Percentiles rank a stretch among this genome's conserved stretches.
Conservation (phyloP, 2,113 vertebrate species). For the Hemichromis elongatus region DNA sequence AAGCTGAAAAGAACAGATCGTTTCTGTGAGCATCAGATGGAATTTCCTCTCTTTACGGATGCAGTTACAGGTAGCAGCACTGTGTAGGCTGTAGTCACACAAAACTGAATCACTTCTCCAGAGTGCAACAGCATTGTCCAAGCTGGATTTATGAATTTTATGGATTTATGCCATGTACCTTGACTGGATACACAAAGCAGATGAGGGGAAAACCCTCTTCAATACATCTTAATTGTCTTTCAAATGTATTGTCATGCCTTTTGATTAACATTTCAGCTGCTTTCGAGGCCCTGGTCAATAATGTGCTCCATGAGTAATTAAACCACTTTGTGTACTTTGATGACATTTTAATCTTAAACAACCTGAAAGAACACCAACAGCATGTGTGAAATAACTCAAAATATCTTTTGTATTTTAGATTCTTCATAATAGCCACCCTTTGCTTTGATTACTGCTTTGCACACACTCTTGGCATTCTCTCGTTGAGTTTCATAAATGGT, state of each 20-base stretch:
- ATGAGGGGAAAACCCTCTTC: neutral
- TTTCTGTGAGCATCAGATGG: neutral
- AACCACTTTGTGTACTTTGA: neutral
- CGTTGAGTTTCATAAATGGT: neutral
- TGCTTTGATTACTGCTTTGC: neutral
- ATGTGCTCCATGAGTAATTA: neutral
- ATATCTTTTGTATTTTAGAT: neutral
- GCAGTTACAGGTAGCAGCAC: neutral
- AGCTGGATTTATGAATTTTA: neutral
- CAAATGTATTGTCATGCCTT: neutral
- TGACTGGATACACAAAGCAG: neutral
- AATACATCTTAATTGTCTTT: neutral
- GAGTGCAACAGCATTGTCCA: neutral
- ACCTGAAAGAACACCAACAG: neutral
- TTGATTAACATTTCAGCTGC: neutral
- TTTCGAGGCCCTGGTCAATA: neutral
- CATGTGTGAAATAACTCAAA: neutral
- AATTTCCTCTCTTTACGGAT: neutral
- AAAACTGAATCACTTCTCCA: neutral
- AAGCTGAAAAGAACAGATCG: neutral
- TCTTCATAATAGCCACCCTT: fast-evolving
- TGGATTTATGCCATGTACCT: neutral
- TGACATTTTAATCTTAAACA: neutral
- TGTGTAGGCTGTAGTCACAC: neutral
- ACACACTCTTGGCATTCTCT: neutral